A percentile compares a stretch with the other conserved stretches of the same genome.
These are phyloP conservation scores for Brachyistius frenatus DNA, from an alignment of 2,113 vertebrate species.

Conservation along the genomic window DNA sequence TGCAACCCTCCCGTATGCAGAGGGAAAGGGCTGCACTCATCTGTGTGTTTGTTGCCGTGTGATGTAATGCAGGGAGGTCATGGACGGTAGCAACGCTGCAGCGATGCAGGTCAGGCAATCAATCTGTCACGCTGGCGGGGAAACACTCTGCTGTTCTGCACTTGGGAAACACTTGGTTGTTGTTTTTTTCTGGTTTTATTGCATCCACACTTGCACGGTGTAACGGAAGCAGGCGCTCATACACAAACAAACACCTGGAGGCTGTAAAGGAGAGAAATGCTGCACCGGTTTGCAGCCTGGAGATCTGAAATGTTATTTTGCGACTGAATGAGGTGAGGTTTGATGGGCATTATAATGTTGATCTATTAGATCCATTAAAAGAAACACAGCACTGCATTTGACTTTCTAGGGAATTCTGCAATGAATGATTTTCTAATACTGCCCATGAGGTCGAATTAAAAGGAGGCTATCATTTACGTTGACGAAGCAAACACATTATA, in stretches of 20 bases:
- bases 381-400: background rate
- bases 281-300: constrained; percentile 21
- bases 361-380: constrained; percentile 40
- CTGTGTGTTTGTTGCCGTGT: constrained; percentile 21
- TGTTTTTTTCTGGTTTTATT: constrained; percentile 13
- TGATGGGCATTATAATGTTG: constrained; percentile 34
- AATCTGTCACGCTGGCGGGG: constrained; percentile 12
- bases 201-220: constrained; percentile 1
- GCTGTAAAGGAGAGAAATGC: constrained; percentile 10
- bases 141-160: constrained; percentile 23
- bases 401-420: constrained; percentile 6
- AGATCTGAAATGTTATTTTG: constrained; percentile 31
- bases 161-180: background rate
- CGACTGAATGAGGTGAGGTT: constrained; percentile 4
- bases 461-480: constrained; percentile 13
- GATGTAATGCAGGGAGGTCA: constrained; percentile 35
- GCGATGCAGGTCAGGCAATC: constrained; percentile 41
- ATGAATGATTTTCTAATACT: background rate
- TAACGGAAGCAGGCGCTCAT: constrained; percentile 18
- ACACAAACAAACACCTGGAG: background rate
- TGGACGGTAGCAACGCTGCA: background rate
- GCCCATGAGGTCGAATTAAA: background rate
- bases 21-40: background rate
- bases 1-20: background rate
- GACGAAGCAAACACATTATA: background rate